Base-by-base conservation (phyloP, 2,888 invertebrate species). In the Silvanus unidentatus region DNA sequence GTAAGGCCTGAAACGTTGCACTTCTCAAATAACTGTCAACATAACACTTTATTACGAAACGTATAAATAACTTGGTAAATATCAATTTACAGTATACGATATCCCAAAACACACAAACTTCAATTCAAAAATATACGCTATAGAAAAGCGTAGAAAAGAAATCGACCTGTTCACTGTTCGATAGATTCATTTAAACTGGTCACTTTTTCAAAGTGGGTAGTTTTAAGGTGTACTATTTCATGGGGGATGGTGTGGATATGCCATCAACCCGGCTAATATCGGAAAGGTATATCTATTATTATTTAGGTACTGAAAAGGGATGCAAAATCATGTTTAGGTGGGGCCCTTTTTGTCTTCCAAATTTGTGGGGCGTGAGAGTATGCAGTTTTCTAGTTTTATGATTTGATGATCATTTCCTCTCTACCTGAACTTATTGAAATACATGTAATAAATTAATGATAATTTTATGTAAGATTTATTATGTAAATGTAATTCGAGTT, bases 331-430 rank as follows among this genome's bases (percentile, higher is more conserved):
- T 29, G 42, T 41, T 46, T 15, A 16, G 37, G 16, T 15, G 14
- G 37, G 37, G 37, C 12, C 9, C 37, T 16, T 37, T 40, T 52
- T 57, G 48, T 54, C 53, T 53, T 40, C 34, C 30, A 49, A 42
- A 49, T 54, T 56, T 49, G 49, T 46, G 44, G 60, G 60, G 61
- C 63, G 65, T 65, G 64, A 63, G 60, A 62, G 42, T 64, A 66
- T 66, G 64, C 62, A 60, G 56, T 58, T 65, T 64, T 57, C 48
- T 43, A 36, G 40, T 49, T 49, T 54, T 49, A 48, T 44, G 49
- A 49, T 53, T 57, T 53, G 48, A 42, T 41, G 38, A 39, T 39
- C 13, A 15, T 15, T 39, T 39, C 22, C 22, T 22, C 22, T 32
- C 39, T 49, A 49, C 47, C 44, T 46, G 52, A 15, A 12, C 16